Conservation (phyloP, 2,888 invertebrate genomes). For the Nemapogon koenigi region DNA sequence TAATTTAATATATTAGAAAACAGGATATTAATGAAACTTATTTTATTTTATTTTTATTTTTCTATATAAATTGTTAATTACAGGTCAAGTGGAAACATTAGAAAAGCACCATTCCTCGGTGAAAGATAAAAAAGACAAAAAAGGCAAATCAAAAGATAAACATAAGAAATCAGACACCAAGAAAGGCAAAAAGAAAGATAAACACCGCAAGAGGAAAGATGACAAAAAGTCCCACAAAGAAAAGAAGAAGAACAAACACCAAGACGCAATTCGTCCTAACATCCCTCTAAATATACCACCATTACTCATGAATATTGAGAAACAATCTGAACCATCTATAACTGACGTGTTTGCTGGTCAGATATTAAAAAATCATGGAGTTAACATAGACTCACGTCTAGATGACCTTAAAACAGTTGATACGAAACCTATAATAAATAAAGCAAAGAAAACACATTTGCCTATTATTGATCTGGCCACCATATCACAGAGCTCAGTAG, state of each 20-base stretch:
- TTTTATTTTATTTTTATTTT: no score
- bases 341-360: conserved; percentile 71
- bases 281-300: conserved; percentile 56
- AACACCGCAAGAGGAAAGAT: conserved; percentile 38
- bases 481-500: conserved; percentile 20
- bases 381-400: conserved; percentile 31
- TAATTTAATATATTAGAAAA: no score
- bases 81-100: no score
- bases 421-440: conserved; percentile 32
- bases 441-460: conserved; percentile 9
- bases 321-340: conserved; percentile 60
- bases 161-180: conserved; percentile 37
- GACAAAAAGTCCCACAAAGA: conserved; percentile 51
- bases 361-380: conserved; percentile 58
- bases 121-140: conserved; percentile 49
- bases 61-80: no score
- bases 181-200: conserved; percentile 48
- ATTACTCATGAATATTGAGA: conserved; percentile 52
- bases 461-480: conserved; percentile 12
- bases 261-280: conserved; percentile 49
- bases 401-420: conserved; percentile 29
- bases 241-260: conserved; percentile 46
- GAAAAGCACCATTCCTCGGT: conserved; percentile 37
- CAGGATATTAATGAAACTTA: no score
- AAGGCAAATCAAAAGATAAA: conserved; percentile 34